Evolutionary conservation across 2,888 invertebrate genomes (phyloP), one percentile per base, ranked within the genome.

Genomic region (Harpagoxenus sublaevis): DNA sequence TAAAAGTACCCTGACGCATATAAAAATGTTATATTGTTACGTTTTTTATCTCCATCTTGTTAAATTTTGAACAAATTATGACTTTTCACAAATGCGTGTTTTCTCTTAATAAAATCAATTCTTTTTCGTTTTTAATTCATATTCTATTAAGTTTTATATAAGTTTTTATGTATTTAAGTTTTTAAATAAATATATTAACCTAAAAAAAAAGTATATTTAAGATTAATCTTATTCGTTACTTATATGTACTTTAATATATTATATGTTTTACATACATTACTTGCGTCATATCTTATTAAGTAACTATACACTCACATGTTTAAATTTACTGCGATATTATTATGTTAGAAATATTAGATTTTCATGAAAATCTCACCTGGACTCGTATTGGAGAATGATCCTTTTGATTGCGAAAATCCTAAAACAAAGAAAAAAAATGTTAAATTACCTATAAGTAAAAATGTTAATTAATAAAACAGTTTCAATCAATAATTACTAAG

Each of bases 381-480:
- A 90, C 92, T 94, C 75, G 94, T 85, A 89, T 92, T 94, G 83
- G 94, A 90, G 88, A 94, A 94, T 82, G 93, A 91, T 73, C 92
- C 91, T 92, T 94, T 95, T 78, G 94, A 93, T 89, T 94, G 94
- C 51, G 94, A 93, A 88, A 93, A 94, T 84, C 94, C 94, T 94
- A 92, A 68, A 94, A 90, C 87, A 90, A 84, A 63, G 89, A 88
- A 89, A 35, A 39, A 81, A 84, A 85, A 79, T 15, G 73, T 84
- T 83, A 23, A 45, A 78, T 39, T 65, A 23, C 23, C 23, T 23
- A 23, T 31, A 12, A 60, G 12, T 60, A n/a, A 5, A 31, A 83
- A 28, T 55, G 1, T 15, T n/a, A 57, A 53, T 63, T 65, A 42
- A 81, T 53, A 35, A 31, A 51, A 42, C 51, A 12, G 10, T 3